Base-by-base conservation (phyloP, 2,113 vertebrate species). In the Cheirogaleus medius region DNA sequence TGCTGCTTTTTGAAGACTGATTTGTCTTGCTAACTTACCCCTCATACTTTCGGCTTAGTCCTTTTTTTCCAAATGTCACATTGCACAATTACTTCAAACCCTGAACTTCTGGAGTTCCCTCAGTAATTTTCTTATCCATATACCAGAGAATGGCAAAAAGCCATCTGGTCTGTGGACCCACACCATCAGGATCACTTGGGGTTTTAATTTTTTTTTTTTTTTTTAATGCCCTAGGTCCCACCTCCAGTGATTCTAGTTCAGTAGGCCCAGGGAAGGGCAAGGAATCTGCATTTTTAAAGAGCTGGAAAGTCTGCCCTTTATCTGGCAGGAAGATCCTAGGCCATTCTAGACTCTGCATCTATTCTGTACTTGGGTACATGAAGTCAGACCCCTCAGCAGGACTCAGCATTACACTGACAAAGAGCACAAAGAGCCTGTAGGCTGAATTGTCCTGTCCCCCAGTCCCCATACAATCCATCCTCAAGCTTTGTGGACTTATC, bases 1-100 rank as follows among this genome's bases (percentile, higher is more conserved):
- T 91, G 83, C 54, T 91, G 77, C 39, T 58, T 89, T 90, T 97
- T 91, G 4, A 86, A 73, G 25, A 91, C 54, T 29, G 60, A 71
- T 89, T 83, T 66, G 39, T 60, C 49, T 87, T 90, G 42, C 49
- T 77, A 73, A 88, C 74, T 82, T 39, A 42, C 82, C 63, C n/a
- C 47, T 91, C 32, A 23, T 84, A 34, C 18, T 89, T 64, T 86
- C 66, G 54, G 74, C 47, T 78, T 78, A 71, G 23, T 90, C n/a
- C 10, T 90, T 94, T 84, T 84, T 49, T 71, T 63, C 37, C 29
- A 87, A 86, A 71, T 92, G n/a, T 56, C 42, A 11, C 21, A 10
- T 29, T 94, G 29, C 18, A 52, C 49, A 73, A 58, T 82, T 68
- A 78, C n/a, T 90, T 89, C 66, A 83, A 77, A 78, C n/a, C 8